Conservation (phyloP, 2,888 invertebrate species). For the Boloria selene region DNA sequence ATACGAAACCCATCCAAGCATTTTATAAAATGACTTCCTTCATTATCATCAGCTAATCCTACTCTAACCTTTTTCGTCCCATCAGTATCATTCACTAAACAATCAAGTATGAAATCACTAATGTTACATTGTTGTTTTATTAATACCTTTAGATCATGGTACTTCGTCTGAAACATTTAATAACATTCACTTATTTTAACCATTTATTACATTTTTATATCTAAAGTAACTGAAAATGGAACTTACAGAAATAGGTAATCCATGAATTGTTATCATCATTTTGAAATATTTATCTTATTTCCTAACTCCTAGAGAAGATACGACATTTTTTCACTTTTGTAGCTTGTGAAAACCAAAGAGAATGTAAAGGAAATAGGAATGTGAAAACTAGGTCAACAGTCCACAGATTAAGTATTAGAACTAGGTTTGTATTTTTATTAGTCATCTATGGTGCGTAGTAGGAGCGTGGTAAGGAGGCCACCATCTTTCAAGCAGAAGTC, state of each 20-base stretch:
- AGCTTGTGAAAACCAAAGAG: no score
- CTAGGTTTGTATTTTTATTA: no score
- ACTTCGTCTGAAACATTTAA: constrained; percentile 56
- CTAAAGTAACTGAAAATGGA: background rate
- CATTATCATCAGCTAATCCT: constrained; percentile 61
- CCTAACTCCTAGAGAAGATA: background rate
- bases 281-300: constrained; percentile 43
- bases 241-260: constrained; percentile 62
- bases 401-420: no score
- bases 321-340: background rate
- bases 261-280: constrained; percentile 72
- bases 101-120: constrained; percentile 66
- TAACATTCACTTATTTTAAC: no score
- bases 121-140: constrained; percentile 65
- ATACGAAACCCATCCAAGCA: constrained; percentile 62
- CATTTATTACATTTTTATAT: background rate
- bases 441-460: no score
- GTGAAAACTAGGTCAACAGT: no score
- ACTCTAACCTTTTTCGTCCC: constrained; percentile 65
- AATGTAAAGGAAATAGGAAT: no score
- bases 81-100: constrained; percentile 53
- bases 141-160: constrained; percentile 62
- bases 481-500: no score
- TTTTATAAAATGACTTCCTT: constrained; percentile 62
- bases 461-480: no score